These are phyloP conservation scores for Macaca mulatta DNA, from an alignment of 2,113 vertebrate genomes.

Conservation along the genomic window DNA sequence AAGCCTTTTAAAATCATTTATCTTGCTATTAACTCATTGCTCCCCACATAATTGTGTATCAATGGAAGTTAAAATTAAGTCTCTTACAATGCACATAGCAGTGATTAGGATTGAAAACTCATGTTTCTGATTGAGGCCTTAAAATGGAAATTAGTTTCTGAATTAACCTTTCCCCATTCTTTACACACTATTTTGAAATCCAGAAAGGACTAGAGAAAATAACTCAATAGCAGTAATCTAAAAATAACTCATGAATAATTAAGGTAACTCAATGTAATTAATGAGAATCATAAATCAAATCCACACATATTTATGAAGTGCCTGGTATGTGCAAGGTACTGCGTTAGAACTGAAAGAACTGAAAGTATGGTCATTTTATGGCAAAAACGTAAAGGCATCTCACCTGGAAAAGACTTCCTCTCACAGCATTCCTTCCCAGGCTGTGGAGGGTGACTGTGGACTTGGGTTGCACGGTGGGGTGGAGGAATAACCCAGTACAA, in stretches of 20 bases:
- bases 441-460: neutral
- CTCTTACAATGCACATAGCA: neutral
- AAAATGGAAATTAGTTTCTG: slow-evolving; percentile 4
- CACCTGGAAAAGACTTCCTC: neutral
- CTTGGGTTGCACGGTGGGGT: neutral
- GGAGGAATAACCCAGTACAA: neutral
- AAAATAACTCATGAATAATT: neutral
- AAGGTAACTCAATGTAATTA: neutral
- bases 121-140: neutral
- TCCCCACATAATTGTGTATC: neutral
- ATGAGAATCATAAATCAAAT: neutral
- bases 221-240: neutral
- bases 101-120: neutral
- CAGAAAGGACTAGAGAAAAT: neutral
- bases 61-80: slow-evolving; percentile 32
- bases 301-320: slow-evolving; percentile 38
- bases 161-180: neutral
- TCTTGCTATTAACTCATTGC: neutral
- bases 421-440: neutral
- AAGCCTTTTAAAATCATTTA: neutral
- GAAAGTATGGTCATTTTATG: neutral
- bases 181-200: neutral
- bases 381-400: neutral
- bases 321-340: neutral
- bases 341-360: neutral